phyloP scores from a whole-genome alignment of 2,888 invertebrate genomes.

The Lasioglossum morio region DNA sequence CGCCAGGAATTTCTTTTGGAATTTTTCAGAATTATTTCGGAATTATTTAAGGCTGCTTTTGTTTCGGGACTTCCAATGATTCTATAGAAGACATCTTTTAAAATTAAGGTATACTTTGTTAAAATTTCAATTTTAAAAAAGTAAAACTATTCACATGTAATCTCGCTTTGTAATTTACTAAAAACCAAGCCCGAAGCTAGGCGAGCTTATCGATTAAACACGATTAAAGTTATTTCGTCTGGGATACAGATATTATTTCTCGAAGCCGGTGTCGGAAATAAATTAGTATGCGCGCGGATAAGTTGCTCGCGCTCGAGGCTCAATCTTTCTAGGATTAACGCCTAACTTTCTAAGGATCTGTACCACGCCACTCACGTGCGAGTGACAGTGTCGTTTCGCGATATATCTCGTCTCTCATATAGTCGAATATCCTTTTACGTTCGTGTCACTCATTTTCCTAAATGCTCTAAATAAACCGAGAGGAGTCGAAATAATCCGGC shows the following conservation, averaged over 20 bases:
- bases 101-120: too few species aligned
- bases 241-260: neutral
- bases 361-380: neutral
- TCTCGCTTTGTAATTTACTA: neutral
- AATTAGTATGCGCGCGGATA: constrained; percentile 5
- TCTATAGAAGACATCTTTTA: neutral
- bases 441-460: neutral
- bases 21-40: neutral
- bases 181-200: neutral
- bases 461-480: neutral
- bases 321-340: constrained; percentile 1
- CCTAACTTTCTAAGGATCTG: constrained; percentile 9
- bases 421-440: neutral
- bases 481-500: neutral
- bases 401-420: neutral
- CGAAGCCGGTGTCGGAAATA: neutral
- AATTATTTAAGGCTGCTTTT: too few species aligned
- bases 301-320: neutral
- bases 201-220: neutral
- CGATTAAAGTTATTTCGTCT: neutral
- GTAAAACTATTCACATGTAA: neutral
- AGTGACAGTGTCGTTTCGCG: constrained; percentile 8
- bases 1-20: neutral
- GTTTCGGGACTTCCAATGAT: too few species aligned
- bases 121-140: too few species aligned